Conservation (phyloP, 1,140 invertebrate genomes). For the Harlomillsia oculata region DNA sequence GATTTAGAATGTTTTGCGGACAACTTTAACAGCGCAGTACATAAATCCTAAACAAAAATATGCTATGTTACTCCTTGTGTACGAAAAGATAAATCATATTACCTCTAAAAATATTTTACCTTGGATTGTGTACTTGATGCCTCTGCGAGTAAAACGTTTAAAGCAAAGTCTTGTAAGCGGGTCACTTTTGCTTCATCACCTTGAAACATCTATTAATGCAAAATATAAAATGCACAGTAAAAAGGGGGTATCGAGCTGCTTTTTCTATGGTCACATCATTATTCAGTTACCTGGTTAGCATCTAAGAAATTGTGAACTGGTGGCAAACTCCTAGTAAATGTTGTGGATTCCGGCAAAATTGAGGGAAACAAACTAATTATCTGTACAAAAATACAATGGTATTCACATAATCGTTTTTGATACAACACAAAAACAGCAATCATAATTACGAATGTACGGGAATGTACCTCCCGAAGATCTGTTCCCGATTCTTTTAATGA, state of each 20-base stretch:
- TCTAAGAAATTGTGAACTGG: constrained; percentile 23
- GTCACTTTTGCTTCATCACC: too few relatives aligned
- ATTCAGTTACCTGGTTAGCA: constrained; percentile 15
- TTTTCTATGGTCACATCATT: too few relatives aligned
- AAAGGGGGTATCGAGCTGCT: too few relatives aligned
- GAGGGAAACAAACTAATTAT: constrained; percentile 24
- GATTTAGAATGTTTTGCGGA: constrained; percentile 13
- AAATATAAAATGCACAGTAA: too few relatives aligned
- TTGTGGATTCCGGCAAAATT: constrained; percentile 23
- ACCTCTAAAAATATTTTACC: too few relatives aligned
- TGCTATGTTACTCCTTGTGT: too few relatives aligned
- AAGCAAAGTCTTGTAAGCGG: too few relatives aligned
- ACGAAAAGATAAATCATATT: too few relatives aligned
- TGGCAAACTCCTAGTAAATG: constrained; percentile 22
- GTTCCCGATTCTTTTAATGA: constrained; percentile 19
- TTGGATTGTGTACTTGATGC: too few relatives aligned
- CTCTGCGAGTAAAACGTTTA: too few relatives aligned
- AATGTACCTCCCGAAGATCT: constrained; percentile 29
- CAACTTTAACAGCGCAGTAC: constrained; percentile 26
- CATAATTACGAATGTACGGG: neutral
- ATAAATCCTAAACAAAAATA: constrained; percentile 26
- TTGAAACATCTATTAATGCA: too few relatives aligned
- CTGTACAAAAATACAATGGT: constrained; percentile 6
- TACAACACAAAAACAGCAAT: neutral
- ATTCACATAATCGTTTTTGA: neutral